Base-by-base conservation (phyloP, 2,888 invertebrate genomes). In the Idaea biselata region DNA sequence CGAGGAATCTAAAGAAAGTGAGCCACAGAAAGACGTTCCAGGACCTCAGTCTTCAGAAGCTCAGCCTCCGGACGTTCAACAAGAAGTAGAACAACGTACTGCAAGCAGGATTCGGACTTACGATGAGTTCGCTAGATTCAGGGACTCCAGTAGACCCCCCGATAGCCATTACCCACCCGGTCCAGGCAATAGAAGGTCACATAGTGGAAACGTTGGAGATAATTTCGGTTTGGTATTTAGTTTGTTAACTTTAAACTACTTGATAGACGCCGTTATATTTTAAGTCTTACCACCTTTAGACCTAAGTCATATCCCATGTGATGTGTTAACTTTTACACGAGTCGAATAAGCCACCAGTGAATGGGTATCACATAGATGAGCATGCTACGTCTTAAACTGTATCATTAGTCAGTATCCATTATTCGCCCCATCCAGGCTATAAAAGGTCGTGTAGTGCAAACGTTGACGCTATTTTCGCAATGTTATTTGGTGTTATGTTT, bases 81-180 rank as follows among this genome's bases (percentile, higher is more conserved):
- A 65, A 60, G 67, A 71, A 58, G 64, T 68, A 64, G 63, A 57
- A 57, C 64, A 64, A 6, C 66, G 62, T 18, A 67, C 67, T 1
- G 71, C 59, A 11, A 79, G 77, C 58, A 76, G 82, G 6, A 83
- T 84, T 44, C 81, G 79, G 6, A 81, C 82, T 0, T 84, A 82
- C 53, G 76, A 85, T 66, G 78, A 83, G 60, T 81, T 71, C 56
- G 80, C 72, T 1, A 70, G 81, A 31, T 83, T 75, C 55, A 77
- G 70, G 58, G 74, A 84, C 59, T 74, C 73, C 0, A 83, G 72
- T 56, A 73, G 84, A 68, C 84, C 83, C 2, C 81, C 83, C 16
- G 84, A 84, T 6, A 81, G 79, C 17, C 81, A 85, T 60, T 81
- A 82, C 18, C 73, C 72, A 0, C 68, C 79, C 6, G 77, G 71